phyloP scores from a whole-genome alignment of 2,113 vertebrate genomes.

The Etheostoma spectabile region DNA sequence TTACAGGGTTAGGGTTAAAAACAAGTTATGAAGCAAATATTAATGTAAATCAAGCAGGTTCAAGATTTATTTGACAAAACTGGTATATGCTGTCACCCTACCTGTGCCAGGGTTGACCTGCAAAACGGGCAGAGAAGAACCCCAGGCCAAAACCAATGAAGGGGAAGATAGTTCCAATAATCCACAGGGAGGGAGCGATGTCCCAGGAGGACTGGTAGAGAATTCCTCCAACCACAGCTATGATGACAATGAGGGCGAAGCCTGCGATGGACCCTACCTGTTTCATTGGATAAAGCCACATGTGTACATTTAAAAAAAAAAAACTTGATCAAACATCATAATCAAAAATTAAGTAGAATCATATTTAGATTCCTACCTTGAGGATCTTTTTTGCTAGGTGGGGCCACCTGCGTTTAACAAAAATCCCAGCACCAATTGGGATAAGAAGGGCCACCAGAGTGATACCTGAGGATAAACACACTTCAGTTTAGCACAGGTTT shows the following conservation, averaged over 20 bases:
- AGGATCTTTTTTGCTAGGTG: constrained; percentile 89
- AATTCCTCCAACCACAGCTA: constrained; percentile 91
- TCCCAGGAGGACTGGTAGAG: constrained; percentile 94
- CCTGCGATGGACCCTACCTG: constrained; percentile 92
- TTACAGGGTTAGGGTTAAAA: no score
- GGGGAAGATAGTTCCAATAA: constrained; percentile 93
- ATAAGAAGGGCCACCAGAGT: constrained; percentile 91
- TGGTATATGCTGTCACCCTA: constrained; percentile 63
- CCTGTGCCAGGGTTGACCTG: constrained; percentile 93
- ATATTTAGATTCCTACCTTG: constrained; percentile 84
- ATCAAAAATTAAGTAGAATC: no score
- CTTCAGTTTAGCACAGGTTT: not conserved
- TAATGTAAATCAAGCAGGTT: not conserved
- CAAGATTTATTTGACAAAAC: not conserved
- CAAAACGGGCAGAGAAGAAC: constrained; percentile 88
- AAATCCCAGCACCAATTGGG: constrained; percentile 88
- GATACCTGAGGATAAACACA: constrained; percentile 81
- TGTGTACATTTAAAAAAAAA: not conserved
- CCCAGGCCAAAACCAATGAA: constrained; percentile 89
- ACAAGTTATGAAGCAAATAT: not conserved
- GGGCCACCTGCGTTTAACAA: constrained; percentile 91
- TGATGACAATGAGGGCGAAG: constrained; percentile 86
- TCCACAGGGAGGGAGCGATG: constrained; percentile 91
- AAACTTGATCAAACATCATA: not conserved
- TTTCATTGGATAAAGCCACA: accelerated